Base-by-base conservation (phyloP, 2,113 vertebrate species). In the Xiphias gladius region DNA sequence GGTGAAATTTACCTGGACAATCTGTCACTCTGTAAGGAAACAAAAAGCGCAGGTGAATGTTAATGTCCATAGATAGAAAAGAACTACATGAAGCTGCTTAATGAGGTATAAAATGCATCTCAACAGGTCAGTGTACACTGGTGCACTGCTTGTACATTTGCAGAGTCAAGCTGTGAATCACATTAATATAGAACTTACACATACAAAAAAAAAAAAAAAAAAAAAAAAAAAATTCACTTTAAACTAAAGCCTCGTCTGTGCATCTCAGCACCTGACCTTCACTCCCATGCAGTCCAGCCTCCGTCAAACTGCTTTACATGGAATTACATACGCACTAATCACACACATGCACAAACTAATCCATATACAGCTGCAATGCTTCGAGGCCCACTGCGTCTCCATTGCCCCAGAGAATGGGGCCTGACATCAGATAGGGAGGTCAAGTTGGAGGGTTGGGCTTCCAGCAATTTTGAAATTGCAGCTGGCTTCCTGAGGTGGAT, bases 1-100 rank as follows among this genome's bases (percentile, higher is more conserved):
- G 22, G 91, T 88, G 59, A 95, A 62, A 95, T 96, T 66, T 97
- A 98, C 97, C 97, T 96, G 85, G 96, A 96, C 92, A 97, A 92
- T 89, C 96, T 95, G 88, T 98, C 97, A 82, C 94, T 96, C 97
- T 99, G 92, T 86, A 87, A 88, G 67, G 91, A 92, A 94, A 69
- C 78, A 75, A 94, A 64, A 78, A 74, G n/a, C 9, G 0, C 78
- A 55, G 73, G 26, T 35, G 1, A 73, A 52, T 19, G 67, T 80
- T 68, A 81, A 78, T 32, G 37, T 61, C 1, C 28, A 76, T 55
- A 63, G 52, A 26, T 43, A 41, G 12, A 54, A 62, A 26, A 30
- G 17, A 11, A 17, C 12, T 46, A 20, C 28, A 59, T 1, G 4
- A 12, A 20, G 7, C 16, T 11, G 39, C 14, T 66, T 16, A 10